These are phyloP conservation scores for Hermodice carunculata DNA, from an alignment of 2,888 invertebrate species.

Conservation along the genomic window DNA sequence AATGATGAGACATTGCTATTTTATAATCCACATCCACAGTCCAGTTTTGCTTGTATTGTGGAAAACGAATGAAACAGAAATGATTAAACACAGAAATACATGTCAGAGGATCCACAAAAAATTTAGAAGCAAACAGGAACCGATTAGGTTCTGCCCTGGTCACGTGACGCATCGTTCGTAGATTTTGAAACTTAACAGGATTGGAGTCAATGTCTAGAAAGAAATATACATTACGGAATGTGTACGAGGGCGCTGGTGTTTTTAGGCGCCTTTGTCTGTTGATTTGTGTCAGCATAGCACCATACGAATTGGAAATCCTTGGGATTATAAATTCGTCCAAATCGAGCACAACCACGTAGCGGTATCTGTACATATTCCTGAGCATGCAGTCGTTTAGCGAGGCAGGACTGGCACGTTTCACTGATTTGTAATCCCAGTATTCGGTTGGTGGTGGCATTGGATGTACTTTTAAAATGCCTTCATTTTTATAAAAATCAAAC, in stretches of 20 bases:
- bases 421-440: neutral
- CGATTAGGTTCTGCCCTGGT: constrained; percentile 8
- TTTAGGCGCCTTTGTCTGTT: constrained; percentile 9
- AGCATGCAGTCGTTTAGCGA: constrained; percentile 45
- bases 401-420: constrained; percentile 31
- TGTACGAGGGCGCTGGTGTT: constrained; percentile 26
- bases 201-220: too few species aligned
- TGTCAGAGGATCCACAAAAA: constrained; percentile 24
- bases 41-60: constrained; percentile 3
- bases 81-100: constrained; percentile 41
- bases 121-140: constrained; percentile 23
- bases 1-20: constrained; percentile 36
- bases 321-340: constrained; percentile 39
- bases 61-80: constrained; percentile 31
- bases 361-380: constrained; percentile 36
- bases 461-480: constrained; percentile 21
- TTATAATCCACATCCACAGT: constrained; percentile 13
- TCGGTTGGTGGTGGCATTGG: constrained; percentile 33
- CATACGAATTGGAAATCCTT: constrained; percentile 19
- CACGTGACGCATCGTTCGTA: too few species aligned
- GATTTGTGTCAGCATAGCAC: constrained; percentile 21
- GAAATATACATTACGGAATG: constrained; percentile 36
- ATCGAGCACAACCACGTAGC: constrained; percentile 27
- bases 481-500: constrained; percentile 28
- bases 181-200: too few species aligned